Evolutionary conservation across 1,140 invertebrate genomes (phyloP), one percentile per base, ranked within the genome.

Genomic region (Manduca sexta): DNA sequence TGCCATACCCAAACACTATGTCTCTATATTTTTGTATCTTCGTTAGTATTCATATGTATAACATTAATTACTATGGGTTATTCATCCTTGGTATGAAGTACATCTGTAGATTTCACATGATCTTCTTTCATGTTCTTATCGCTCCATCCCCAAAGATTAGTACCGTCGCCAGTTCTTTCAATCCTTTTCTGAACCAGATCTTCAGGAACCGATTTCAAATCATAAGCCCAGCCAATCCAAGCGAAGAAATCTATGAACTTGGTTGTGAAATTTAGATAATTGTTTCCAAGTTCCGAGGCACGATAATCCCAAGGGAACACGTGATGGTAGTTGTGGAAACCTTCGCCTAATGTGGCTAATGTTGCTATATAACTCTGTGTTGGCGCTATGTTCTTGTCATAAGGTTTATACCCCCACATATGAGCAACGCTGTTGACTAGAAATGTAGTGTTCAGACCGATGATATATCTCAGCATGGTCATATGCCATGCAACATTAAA

Each of bases 241-340:
- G 87, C 84, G 39, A 88, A 89, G 11, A 81, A 68, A 55, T 93
- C 90, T 34, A 93, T 93, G 48, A 93, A 92, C 0, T 57, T 86
- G 0, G 91, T 93, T 0, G 91, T 92, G 0, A 90, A 57, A 60
- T 93, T 93, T 34, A 89, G 87, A 7, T 11, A 37, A n/a, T 49
- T 52, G 38, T 88, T 81, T 0, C 92, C 92, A 2, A 93, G 74
- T 63, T 97, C 95, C 1, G 91, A 90, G 0, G 93, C 92, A 60
- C 91, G 91, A 71, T 96, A 96, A 69, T 98, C 96, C 88, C 91
- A 93, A 0, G 95, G 95, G 66, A 92, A 93, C 0, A 94, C 93
- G 65, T 98, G 96, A 71, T 98, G 96, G 80, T 94, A 98, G 74
- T 97, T 97, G 73, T 97, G 95, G 90, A 93, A 96, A 14, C 94